These are phyloP conservation scores for Allophyes oxyacanthae DNA, from an alignment of 2,888 invertebrate species.

Conservation along the genomic window DNA sequence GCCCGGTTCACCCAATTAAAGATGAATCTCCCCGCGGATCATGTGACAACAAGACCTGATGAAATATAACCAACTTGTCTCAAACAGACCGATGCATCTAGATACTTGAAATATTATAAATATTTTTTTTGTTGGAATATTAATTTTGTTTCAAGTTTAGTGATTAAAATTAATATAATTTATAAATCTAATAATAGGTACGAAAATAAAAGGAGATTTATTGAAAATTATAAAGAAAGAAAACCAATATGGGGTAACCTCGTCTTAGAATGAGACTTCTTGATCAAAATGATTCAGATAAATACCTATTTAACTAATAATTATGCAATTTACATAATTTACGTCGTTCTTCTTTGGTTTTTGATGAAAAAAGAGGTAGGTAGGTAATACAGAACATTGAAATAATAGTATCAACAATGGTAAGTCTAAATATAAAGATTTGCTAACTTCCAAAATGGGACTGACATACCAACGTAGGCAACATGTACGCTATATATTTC, in stretches of 20 bases:
- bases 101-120: conserved; percentile 64
- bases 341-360: too few species aligned
- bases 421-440: conserved; percentile 42
- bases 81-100: conserved; percentile 56
- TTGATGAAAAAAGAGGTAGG: too few species aligned
- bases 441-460: conserved; percentile 71
- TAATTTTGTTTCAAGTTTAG: background rate
- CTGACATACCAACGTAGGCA: conserved; percentile 67
- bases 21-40: conserved; percentile 84
- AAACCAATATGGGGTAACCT: too few species aligned
- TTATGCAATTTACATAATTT: too few species aligned
- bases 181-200: too few species aligned
- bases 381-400: background rate
- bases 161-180: too few species aligned
- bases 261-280: too few species aligned
- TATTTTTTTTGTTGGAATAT: background rate
- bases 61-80: conserved; percentile 76
- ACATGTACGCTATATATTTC: conserved; percentile 69
- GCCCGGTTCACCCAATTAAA: conserved; percentile 83
- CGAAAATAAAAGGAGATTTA: too few species aligned
- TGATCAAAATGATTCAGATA: too few species aligned
- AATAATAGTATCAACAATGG: conserved; percentile 56
- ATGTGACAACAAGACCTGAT: conserved; percentile 84
- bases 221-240: too few species aligned
- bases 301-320: too few species aligned